Conservation (phyloP, 1,140 invertebrate species). For the Aphelenchoides fujianensis region DNA sequence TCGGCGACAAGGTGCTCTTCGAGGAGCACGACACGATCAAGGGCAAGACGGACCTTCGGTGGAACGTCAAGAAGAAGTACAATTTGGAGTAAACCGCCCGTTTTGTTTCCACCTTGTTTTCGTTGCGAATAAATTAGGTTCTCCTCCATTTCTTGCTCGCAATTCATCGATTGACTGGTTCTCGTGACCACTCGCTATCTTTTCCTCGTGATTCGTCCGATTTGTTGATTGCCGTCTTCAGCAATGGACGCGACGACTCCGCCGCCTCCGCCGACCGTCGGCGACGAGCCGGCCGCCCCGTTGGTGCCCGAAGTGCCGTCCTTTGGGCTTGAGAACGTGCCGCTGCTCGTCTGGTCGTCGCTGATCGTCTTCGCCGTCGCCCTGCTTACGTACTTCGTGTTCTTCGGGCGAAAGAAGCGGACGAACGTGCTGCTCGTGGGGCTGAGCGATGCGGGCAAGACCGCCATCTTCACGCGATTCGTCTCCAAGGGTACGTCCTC, state of each 20-base stretch:
- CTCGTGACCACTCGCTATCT: not conserved
- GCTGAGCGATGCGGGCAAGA: constrained; percentile 47
- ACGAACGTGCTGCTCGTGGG: constrained; percentile 45
- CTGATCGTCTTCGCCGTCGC: too few relatives aligned
- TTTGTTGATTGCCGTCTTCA: not conserved
- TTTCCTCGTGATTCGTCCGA: not conserved
- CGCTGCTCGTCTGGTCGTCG: too few relatives aligned
- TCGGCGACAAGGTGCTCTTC: constrained; percentile 58
- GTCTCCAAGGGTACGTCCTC: constrained; percentile 22
- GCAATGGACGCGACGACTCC: not conserved
- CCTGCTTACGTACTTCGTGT: too few relatives aligned
- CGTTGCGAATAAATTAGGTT: not conserved
- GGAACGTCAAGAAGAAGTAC: constrained; percentile 40
- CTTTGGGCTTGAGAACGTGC: too few relatives aligned
- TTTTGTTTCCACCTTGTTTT: too few relatives aligned
- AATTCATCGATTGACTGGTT: too few relatives aligned
- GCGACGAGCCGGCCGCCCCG: too few relatives aligned
- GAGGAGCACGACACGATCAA: constrained; percentile 52
- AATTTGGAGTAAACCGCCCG: constrained; percentile 14
- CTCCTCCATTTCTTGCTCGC: not conserved
- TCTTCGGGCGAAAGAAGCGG: not conserved
- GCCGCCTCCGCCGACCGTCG: not conserved
- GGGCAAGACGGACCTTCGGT: constrained; percentile 50
- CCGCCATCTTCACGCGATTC: constrained; percentile 40
- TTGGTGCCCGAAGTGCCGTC: too few relatives aligned